Evolutionary conservation across 2,888 invertebrate species (phyloP), one percentile per base, ranked within the genome.

Genomic region (Hololepta plana): DNA sequence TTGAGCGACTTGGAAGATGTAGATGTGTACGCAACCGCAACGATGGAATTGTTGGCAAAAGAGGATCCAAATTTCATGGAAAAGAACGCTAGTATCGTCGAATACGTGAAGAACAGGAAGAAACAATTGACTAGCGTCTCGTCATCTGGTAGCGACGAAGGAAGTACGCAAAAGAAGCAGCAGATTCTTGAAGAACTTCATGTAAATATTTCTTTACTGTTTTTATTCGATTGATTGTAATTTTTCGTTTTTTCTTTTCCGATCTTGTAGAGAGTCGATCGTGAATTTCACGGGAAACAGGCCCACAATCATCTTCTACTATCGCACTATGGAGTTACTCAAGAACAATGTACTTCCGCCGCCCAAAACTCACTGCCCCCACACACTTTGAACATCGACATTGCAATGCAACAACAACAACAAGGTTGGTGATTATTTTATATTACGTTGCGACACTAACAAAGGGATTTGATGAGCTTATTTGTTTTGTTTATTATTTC

Each of bases 151-250:
- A 46, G 53, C 32, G 62, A 71, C 38, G 72, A 73, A 37, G 70
- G 72, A 41, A 65, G 68, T 34, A 55, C 67, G 27, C 65, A 70
- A 39, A 68, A 72, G 43, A 69, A 72, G 42, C 71, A 73, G 48
- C 71, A 70, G 44, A 73, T 76, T 40, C 58, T 74, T 15, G 73
- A 74, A 41, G 75, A 76, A 47, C 51, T 72, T 33, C 61, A 64
- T 34, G 53, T 53, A 43, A 39, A 44, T 41, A 20, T 26, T 15
- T 15, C 26, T 15, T 23, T 5, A 16, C 20, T 29, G 15, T 22
- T 27, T 11, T 20, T 24, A 29, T 9, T 23, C 14, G 19, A 20
- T 23, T 29, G 21, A 24, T 24, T 19, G 10, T 29, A 23, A 15
- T 30, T 23, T 24, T 29, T 12, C n/a, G 16, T 10, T 17, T 20